Percentiles rank a stretch among this genome's conserved stretches.
phyloP scores from a whole-genome alignment of 2,797 vertebrate genomes.

The Iguana delicatissima region DNA sequence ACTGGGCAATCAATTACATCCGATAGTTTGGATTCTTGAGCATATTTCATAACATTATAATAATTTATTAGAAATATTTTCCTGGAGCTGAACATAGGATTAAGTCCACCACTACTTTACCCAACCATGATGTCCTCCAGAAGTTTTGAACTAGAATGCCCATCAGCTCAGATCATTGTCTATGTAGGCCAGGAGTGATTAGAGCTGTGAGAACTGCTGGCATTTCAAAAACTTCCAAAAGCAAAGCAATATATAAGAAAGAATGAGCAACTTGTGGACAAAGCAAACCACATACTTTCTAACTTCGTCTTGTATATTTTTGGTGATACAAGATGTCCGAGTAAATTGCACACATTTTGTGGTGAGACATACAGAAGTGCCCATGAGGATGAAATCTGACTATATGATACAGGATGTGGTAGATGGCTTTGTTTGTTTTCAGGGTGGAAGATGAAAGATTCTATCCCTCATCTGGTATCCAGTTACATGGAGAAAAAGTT shows the following conservation, averaged over 20 bases:
- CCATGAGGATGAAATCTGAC: not conserved
- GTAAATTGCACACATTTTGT: not conserved
- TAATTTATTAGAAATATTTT: not conserved
- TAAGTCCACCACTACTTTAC: too few relatives aligned
- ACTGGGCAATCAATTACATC: not conserved
- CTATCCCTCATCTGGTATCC: constrained; percentile 79
- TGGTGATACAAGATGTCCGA: not conserved
- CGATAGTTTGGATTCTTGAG: not conserved
- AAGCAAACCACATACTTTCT: not conserved
- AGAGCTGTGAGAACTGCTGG: not conserved
- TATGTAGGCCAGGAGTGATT: not conserved
- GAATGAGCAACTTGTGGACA: not conserved
- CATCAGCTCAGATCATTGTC: too few relatives aligned
- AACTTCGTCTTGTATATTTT: not conserved
- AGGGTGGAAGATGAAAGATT: constrained; percentile 84
- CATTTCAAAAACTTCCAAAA: not conserved
- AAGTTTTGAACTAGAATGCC: too few relatives aligned
- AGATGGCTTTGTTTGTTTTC: not conserved
- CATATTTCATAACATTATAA: not conserved
- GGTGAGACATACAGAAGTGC: not conserved
- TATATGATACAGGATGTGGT: not conserved
- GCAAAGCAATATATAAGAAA: not conserved
- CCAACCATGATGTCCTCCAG: too few relatives aligned
- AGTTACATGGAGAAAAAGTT: constrained; percentile 85
- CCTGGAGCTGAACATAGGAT: too few relatives aligned